Evolutionary conservation across 2,797 vertebrate genomes (phyloP).

Genomic region (Coregonus ussuriensis): DNA sequence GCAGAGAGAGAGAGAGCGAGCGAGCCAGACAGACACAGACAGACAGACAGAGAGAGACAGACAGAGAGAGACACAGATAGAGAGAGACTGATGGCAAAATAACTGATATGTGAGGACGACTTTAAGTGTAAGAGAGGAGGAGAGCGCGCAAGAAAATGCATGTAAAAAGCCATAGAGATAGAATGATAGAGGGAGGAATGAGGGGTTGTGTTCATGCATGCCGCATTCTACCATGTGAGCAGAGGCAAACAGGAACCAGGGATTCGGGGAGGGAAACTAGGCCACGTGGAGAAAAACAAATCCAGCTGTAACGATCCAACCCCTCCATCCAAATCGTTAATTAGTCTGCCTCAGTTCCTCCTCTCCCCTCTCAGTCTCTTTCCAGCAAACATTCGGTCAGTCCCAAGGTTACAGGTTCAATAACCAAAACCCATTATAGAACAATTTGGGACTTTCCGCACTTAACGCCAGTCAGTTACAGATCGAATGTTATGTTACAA

Average conservation of each 20-base stretch:
- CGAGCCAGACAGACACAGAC: too few relatives aligned
- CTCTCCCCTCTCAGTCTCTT: not conserved
- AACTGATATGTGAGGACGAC: not conserved
- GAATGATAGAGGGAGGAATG: slow-evolving; percentile 18
- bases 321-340: slow-evolving; percentile 22
- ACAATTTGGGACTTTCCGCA: slow-evolving; percentile 7
- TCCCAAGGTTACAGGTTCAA: slow-evolving; percentile 4
- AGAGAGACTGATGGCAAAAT: not conserved
- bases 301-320: slow-evolving; percentile 60
- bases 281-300: slow-evolving; percentile 64
- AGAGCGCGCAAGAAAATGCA: slow-evolving; percentile 13
- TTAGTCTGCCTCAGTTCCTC: slow-evolving; percentile 20
- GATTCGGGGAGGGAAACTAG: slow-evolving; percentile 57
- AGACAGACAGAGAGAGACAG: too few relatives aligned
- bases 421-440: not conserved
- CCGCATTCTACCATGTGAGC: slow-evolving; percentile 43
- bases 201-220: slow-evolving; percentile 38
- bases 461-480: not conserved
- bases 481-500: not conserved
- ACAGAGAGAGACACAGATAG: too few relatives aligned
- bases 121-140: slow-evolving; percentile 23
- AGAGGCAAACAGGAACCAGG: slow-evolving; percentile 28
- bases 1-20: too few relatives aligned
- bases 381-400: not conserved
- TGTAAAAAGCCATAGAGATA: slow-evolving; percentile 25